Conservation (phyloP, 2,113 vertebrate genomes). For the Chloroceryle aenea region DNA sequence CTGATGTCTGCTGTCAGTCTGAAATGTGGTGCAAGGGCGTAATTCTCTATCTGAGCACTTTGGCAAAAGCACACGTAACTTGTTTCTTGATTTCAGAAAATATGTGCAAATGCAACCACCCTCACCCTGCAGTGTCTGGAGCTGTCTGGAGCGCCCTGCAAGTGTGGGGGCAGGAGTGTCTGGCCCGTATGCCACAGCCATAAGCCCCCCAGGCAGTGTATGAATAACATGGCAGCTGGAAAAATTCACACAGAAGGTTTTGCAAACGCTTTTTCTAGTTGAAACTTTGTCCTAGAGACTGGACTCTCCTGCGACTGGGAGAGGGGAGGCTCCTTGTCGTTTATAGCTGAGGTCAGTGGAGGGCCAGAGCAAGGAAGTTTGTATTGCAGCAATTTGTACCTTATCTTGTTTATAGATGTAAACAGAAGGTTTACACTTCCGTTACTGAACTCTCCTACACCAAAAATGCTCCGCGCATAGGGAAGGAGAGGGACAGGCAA, state of each 20-base stretch:
- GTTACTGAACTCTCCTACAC: background rate
- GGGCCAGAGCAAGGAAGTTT: conserved; percentile 63
- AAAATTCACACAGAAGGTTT: background rate
- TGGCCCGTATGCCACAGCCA: background rate
- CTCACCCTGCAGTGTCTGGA: background rate
- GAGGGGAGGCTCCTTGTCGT: background rate
- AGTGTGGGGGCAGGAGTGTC: background rate
- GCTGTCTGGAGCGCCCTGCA: background rate
- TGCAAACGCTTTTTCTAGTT: background rate
- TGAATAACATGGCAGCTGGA: background rate
- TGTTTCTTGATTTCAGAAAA: background rate
- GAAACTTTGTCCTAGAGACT: conserved; percentile 7
- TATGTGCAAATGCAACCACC: background rate
- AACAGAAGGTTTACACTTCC: conserved; percentile 59
- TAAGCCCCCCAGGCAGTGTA: rapidly evolving
- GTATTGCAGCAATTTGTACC: conserved; percentile 65
- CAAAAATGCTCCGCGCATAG: background rate
- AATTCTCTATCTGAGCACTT: background rate
- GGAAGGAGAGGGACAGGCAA: background rate
- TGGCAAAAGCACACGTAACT: background rate
- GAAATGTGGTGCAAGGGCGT: rapidly evolving
- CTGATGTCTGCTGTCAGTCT: background rate
- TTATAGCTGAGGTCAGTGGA: conserved; percentile 54
- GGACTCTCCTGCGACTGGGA: background rate
- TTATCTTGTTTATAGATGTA: conserved; percentile 67